Conservation (phyloP, 2,113 vertebrate genomes). For the Dermatemys mawii region DNA sequence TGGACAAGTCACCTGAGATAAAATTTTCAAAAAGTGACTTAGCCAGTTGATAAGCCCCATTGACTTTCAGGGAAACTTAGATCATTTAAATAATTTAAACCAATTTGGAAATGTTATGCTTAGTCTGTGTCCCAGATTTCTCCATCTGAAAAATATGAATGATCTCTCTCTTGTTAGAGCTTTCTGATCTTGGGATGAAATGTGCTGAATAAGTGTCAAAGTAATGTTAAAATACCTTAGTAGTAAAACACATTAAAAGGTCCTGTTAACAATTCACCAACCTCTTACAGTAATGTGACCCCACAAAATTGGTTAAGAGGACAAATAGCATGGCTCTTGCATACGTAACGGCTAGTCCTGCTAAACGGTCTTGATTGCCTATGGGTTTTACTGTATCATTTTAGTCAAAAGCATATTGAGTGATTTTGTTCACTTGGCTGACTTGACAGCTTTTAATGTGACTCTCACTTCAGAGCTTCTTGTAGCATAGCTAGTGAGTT, state of each 20-base stretch:
- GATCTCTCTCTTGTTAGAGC: rapidly evolving
- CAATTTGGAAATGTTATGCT: background rate
- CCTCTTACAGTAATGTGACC: background rate
- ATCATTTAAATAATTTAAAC: background rate
- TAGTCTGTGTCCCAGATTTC: background rate
- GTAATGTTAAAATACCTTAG: background rate
- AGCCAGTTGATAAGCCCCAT: background rate
- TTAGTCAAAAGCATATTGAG: rapidly evolving
- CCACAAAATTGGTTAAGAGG: rapidly evolving
- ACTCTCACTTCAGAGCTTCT: background rate
- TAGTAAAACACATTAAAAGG: background rate
- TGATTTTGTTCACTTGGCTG: background rate
- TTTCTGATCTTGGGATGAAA: background rate
- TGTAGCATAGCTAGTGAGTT: background rate
- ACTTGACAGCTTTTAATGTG: background rate
- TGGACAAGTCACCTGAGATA: background rate
- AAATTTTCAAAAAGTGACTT: background rate
- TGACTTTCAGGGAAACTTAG: background rate
- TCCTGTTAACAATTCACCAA: rapidly evolving
- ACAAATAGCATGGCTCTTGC: rapidly evolving
- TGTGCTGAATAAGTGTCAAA: rapidly evolving
- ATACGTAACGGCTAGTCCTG: background rate
- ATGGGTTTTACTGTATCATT: background rate
- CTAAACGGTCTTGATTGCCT: background rate
- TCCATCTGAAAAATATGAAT: background rate